Evolutionary conservation across 2,113 vertebrate species (phyloP), one percentile per base, ranked within the genome.

Genomic region (Bubo bubo): DNA sequence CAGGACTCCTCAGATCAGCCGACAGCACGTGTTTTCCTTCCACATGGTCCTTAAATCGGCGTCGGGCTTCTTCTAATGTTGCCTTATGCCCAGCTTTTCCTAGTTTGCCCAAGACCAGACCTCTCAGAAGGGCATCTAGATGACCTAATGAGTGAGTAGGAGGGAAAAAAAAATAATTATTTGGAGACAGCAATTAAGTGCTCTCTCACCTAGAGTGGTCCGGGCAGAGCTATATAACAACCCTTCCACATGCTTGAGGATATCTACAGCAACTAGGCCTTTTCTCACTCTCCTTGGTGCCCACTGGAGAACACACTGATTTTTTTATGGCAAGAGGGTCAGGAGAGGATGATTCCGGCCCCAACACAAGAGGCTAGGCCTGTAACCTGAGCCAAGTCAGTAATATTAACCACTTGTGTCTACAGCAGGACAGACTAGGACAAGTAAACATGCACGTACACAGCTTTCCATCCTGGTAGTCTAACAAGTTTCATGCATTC

Each of bases 21-120:
- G 99, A 98, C 53, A 99, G 98, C 71, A 97, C 39, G 59, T 98
- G 98, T 66, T 99, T 99, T 35, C 99, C 99, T 62, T 99, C 99
- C 97, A 99, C 99, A 0, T 99, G 99, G 34, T 99, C 99, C 96
- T 98, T 99, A 98, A 99, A 99, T 52, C 99, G 98, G 87, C 99
- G 98, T 16, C 99, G 98, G 17, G 99, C 99, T 98, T 99, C 99
- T 79, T 99, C 99, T 97, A 99, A 70, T 0, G 99, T 99, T 72
- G 99, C 98, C 95, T 99, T 99, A 98, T 99, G 99, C 84, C 99
- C 99, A 6, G 99, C 99, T 95, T 99, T 99, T 3, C 99, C 99
- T 75, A 99, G 98, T 91, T 99, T 99, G 20, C 99, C 99, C 93
- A 99, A 95, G 27, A 99, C 99, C 96, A 99, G 98, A 30, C 99